Percentiles rank a stretch among this genome's conserved stretches.
phyloP scores from a whole-genome alignment of 2,888 invertebrate genomes.

The Scelioninae gen. 1 region DNA sequence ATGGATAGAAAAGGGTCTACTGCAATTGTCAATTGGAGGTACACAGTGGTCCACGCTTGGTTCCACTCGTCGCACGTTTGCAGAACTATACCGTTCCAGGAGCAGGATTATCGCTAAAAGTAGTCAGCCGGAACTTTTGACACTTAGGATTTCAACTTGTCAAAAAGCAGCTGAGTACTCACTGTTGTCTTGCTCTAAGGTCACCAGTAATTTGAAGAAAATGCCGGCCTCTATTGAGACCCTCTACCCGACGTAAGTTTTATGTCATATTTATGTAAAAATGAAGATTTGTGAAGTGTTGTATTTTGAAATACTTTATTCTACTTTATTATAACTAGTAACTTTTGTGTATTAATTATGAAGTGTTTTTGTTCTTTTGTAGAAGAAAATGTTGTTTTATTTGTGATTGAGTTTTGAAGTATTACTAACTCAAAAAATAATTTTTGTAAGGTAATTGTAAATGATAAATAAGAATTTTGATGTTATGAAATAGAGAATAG shows the following conservation, averaged over 20 bases:
- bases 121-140: slow-evolving; percentile 7
- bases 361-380: no score
- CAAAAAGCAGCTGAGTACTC: slow-evolving; percentile 50
- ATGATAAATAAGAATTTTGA: no score
- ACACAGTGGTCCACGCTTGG: slow-evolving; percentile 65
- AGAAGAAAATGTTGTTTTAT: no score
- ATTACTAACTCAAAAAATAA: no score
- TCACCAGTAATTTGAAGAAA: slow-evolving; percentile 62
- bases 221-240: slow-evolving; percentile 79
- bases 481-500: no score
- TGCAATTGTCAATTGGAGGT: slow-evolving; percentile 59
- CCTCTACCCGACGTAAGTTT: slow-evolving; percentile 77
- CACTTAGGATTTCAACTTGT: slow-evolving; percentile 1
- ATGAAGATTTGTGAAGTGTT: no score
- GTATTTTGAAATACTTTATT: neutral
- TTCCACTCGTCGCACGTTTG: slow-evolving; percentile 48
- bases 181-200: slow-evolving; percentile 38
- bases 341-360: neutral
- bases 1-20: slow-evolving; percentile 75
- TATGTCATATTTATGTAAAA: no score
- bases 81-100: slow-evolving; percentile 39
- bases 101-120: slow-evolving; percentile 47
- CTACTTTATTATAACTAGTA: neutral
- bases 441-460: no score
- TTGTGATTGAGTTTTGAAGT: no score